Percentiles rank a stretch among this genome's conserved stretches.
These are phyloP conservation scores for Coracopsis vasa DNA, from an alignment of 2,113 vertebrate genomes.

Conservation along the genomic window DNA sequence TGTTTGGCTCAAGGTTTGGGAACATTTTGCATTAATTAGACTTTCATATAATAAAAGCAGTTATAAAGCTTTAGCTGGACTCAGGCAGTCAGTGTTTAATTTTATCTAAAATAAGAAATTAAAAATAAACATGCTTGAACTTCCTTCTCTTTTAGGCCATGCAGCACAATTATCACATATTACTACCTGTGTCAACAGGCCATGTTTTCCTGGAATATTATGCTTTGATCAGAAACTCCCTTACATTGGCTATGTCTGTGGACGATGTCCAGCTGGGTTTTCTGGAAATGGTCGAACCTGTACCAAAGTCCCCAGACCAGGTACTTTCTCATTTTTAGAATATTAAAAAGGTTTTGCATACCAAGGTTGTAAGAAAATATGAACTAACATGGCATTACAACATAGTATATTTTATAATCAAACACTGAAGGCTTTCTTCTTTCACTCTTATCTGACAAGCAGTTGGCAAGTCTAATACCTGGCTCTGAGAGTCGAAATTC, in stretches of 20 bases:
- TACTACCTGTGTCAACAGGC: conserved; percentile 71
- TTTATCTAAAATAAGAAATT: not conserved
- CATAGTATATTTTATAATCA: not conserved
- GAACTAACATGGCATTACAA: not conserved
- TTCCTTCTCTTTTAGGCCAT: not conserved
- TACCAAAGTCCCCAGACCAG: conserved; percentile 7
- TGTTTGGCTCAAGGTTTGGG: conserved; percentile 18
- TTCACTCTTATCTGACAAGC: not conserved
- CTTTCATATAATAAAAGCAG: conserved; percentile 34
- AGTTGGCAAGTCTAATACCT: not conserved
- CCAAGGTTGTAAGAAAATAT: not conserved
- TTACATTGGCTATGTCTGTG: conserved; percentile 71
- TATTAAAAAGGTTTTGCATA: not conserved
- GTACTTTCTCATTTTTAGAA: not conserved
- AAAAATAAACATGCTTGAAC: not conserved
- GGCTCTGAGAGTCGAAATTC: not conserved
- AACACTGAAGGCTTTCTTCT: not conserved
- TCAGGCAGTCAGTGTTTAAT: not conserved
- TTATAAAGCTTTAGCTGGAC: not conserved
- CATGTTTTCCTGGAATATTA: conserved; percentile 77
- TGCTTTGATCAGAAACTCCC: conserved; percentile 77
- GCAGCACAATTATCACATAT: not conserved
- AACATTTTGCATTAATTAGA: conserved; percentile 26
- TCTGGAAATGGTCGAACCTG: conserved; percentile 9
- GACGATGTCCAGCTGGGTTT: conserved; percentile 73